Conservation (phyloP, 2,113 vertebrate genomes). For the Balaenoptera acutorostrata region DNA sequence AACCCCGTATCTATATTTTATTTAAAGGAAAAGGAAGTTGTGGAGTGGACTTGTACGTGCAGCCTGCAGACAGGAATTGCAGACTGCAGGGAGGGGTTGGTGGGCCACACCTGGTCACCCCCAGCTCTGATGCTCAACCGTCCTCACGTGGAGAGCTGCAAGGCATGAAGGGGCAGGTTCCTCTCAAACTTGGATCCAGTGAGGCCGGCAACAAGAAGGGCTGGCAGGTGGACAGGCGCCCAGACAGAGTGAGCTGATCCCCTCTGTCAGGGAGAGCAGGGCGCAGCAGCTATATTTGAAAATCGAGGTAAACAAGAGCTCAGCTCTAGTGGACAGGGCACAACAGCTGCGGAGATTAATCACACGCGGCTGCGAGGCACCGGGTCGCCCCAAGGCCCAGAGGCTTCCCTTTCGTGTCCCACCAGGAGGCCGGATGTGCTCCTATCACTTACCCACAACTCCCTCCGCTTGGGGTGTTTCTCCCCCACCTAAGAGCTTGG, state of each 20-base stretch:
- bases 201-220: not conserved
- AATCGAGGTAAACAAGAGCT: conserved; percentile 88
- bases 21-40: not conserved
- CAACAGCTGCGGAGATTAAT: conserved; percentile 93
- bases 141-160: not conserved
- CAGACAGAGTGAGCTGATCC: conserved; percentile 43
- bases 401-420: conserved; percentile 43
- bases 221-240: conserved; percentile 14
- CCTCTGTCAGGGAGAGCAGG: conserved; percentile 88
- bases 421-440: conserved; percentile 27
- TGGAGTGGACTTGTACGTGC: not conserved
- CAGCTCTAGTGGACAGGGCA: conserved; percentile 80
- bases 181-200: not conserved
- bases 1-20: not conserved
- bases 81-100: not conserved
- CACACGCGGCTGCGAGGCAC: conserved; percentile 68
- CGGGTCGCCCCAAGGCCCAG: conserved; percentile 32
- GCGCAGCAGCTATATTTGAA: conserved; percentile 89
- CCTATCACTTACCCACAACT: not conserved
- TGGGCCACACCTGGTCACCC: not conserved
- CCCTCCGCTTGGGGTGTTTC: not conserved
- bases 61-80: not conserved
- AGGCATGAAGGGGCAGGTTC: not conserved
- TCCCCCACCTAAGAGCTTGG: conserved; percentile 2
- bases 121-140: not conserved